Base-by-base conservation (phyloP, 2,888 invertebrate species). In the Drosophila longiperda region DNA sequence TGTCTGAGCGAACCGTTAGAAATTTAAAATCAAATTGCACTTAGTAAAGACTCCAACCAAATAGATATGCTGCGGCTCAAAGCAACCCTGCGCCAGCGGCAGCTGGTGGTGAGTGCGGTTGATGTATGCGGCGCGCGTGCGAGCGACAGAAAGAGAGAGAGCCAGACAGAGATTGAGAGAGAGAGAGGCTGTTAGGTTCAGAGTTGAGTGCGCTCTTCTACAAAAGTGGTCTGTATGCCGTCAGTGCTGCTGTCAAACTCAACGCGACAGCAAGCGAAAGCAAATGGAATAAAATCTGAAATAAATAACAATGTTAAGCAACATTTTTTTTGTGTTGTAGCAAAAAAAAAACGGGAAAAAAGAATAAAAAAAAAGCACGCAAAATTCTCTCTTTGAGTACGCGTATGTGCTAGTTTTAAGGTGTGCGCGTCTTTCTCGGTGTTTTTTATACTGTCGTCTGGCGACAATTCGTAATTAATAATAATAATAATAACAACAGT, bases 221-320 rank as follows among this genome's bases (percentile, higher is more conserved):
- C 53, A 60, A 55, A 69, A 42, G 52, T 60, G 58, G 60, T n/a
- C 33, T 59, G 34, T 23, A 55, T 66, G 65, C 26, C 48, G 59
- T 80, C 66, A 80, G 79, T 79, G 68, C 64, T 71, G 42, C 75
- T 75, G 75, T 82, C 82, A 79, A 82, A 82, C 82, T 79, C 80
- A 60, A 59, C 76, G 80, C 54, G 80, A 68, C 80, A 69, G 77
- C 87, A 89, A 82, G 75, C 75, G 76, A 45, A 50, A 63, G 33
- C 52, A 68, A 81, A 29, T 64, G 42, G 45, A 57, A 64, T 42
- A 57, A 50, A 38, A 55, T 53, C n/a, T 64, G 33, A 67, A 66
- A 57, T 66, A 77, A 84, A 69, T 75, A 82, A 71, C 73, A 82
- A 67, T 58, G 61, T 73, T 66, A 62, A 73, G 64, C 68, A 66